Percentiles rank a stretch among this genome's conserved stretches.
phyloP scores from a whole-genome alignment of 2,797 vertebrate genomes.

The Paedocypris micromegethes region DNA sequence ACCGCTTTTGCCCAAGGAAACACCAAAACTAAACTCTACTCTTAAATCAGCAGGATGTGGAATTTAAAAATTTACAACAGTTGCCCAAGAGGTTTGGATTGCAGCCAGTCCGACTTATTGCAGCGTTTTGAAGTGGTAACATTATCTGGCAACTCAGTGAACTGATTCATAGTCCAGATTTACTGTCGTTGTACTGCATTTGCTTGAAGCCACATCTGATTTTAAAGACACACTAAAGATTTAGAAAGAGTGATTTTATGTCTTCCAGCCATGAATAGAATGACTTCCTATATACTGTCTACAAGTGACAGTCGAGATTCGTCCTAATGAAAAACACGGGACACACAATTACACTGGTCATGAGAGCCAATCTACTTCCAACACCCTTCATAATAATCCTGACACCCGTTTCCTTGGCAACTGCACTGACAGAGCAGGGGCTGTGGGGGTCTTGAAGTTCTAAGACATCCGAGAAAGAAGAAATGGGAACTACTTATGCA shows the following conservation, averaged over 20 bases:
- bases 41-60: conserved; percentile 25
- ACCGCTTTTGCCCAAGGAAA: conserved; percentile 7
- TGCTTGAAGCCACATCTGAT: too few relatives aligned
- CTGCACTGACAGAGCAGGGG: conserved; percentile 54
- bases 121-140: conserved; percentile 51
- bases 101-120: conserved; percentile 60
- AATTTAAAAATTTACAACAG: conserved; percentile 51
- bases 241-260: too few relatives aligned
- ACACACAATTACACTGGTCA: conserved; percentile 17
- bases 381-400: conserved; percentile 54
- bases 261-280: too few relatives aligned
- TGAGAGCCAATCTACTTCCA: conserved; percentile 50
- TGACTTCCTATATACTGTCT: too few relatives aligned
- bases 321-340: conserved; percentile 27
- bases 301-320: not conserved
- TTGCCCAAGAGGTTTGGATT: conserved; percentile 51
- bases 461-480: conserved; percentile 42
- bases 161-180: conserved; percentile 57
- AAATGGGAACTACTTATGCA: conserved; percentile 45
- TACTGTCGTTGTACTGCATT: not conserved
- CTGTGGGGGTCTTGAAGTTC: conserved; percentile 58
- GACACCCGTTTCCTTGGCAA: conserved; percentile 70
- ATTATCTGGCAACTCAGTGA: conserved; percentile 51
- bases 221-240: too few relatives aligned
- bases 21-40: conserved; percentile 30